These are phyloP conservation scores for Cyprinodon variegatus DNA, from an alignment of 2,113 vertebrate species.

Conservation along the genomic window DNA sequence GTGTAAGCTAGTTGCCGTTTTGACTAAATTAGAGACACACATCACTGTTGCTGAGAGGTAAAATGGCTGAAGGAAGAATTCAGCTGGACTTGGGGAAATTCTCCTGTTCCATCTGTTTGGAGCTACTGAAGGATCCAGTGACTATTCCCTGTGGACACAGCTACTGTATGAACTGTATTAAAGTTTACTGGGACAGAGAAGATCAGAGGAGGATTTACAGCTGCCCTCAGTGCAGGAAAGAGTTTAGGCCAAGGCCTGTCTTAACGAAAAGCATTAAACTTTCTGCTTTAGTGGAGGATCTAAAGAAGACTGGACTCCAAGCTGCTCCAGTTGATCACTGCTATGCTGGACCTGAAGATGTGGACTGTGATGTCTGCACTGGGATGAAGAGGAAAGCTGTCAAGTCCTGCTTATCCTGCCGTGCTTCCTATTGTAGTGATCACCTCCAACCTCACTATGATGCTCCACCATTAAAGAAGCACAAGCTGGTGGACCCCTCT, in stretches of 20 bases:
- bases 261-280: neutral
- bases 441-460: too few species aligned
- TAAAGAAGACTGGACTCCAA: conserved; percentile 6
- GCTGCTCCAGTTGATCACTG: conserved; percentile 16
- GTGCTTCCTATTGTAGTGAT: too few species aligned
- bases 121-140: conserved; percentile 5
- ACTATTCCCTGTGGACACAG: neutral
- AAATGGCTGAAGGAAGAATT: too few species aligned
- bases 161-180: neutral
- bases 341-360: neutral
- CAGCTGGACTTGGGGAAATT: too few species aligned
- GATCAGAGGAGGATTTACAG: neutral
- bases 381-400: too few species aligned
- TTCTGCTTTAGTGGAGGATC: neutral
- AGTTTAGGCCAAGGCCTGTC: neutral
- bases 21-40: too few species aligned
- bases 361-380: too few species aligned
- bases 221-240: conserved; percentile 18
- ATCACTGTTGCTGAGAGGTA: too few species aligned
- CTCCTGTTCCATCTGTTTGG: neutral
- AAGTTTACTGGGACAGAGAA: neutral
- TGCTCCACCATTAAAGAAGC: too few species aligned
- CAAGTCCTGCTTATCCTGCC: too few species aligned
- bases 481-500: neutral
- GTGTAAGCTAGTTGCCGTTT: too few species aligned